These are phyloP conservation scores for Catharus bicknelli DNA, from an alignment of 2,113 vertebrate genomes.

Conservation along the genomic window DNA sequence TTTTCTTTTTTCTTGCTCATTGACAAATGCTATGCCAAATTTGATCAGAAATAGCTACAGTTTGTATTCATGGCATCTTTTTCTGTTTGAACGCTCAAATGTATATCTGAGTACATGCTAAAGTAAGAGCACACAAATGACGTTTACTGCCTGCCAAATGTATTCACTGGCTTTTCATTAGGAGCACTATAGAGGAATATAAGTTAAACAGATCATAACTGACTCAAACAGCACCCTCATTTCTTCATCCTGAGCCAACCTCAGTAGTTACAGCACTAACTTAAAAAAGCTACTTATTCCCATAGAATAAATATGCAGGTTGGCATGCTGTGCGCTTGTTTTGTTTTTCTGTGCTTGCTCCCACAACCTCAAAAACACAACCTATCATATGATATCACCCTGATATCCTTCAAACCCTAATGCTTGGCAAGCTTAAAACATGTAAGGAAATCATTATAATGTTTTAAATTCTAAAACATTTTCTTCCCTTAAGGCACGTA, in stretches of 20 bases:
- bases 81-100: background rate
- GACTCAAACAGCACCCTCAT: background rate
- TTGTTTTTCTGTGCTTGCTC: background rate
- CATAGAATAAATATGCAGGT: background rate
- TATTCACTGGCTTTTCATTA: background rate
- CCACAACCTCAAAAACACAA: background rate
- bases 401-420: background rate
- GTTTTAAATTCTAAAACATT: background rate
- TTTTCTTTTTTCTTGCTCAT: background rate
- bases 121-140: background rate
- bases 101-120: fast-evolving
- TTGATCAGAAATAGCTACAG: background rate
- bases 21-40: background rate
- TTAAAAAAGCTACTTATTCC: background rate
- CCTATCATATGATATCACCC: background rate
- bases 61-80: background rate
- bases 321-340: background rate
- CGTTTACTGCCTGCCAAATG: background rate
- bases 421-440: background rate
- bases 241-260: background rate
- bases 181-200: background rate
- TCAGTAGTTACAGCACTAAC: background rate
- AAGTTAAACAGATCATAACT: background rate
- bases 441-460: fast-evolving
- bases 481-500: background rate